phyloP scores from a whole-genome alignment of 2,113 vertebrate species.

The Panthera tigris region DNA sequence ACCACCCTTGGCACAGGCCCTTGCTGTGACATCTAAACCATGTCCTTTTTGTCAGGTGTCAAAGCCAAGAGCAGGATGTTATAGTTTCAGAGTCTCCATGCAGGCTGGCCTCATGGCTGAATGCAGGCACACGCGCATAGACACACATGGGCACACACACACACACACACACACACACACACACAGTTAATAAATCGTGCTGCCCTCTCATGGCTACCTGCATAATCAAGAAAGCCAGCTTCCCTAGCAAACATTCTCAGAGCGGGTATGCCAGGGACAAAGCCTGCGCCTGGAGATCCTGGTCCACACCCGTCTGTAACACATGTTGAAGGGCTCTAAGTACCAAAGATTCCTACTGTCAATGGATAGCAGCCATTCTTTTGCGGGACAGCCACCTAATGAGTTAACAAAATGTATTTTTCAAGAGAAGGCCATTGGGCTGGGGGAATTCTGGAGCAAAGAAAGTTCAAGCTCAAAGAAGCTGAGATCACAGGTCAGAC shows the following conservation, averaged over 20 bases:
- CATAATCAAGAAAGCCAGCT: background rate
- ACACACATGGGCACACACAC: fast-evolving
- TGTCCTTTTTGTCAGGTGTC: background rate
- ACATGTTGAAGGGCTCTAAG: background rate
- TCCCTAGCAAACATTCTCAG: background rate
- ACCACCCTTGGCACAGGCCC: background rate
- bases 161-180: background rate
- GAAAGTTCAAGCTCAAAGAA: background rate
- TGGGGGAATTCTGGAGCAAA: background rate
- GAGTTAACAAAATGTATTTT: constrained; percentile 15
- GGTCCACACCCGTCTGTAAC: background rate
- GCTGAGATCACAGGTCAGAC: background rate
- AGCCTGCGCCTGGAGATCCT: background rate
- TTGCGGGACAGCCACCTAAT: background rate
- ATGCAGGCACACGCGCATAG: fast-evolving
- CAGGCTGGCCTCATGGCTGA: background rate
- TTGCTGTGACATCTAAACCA: background rate
- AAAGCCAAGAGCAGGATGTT: background rate
- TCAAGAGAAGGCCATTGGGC: background rate
- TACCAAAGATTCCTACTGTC: background rate
- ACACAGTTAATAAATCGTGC: background rate
- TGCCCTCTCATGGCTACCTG: background rate
- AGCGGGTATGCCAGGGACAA: background rate
- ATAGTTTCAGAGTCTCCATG: background rate
- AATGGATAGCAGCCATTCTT: background rate